A percentile compares a stretch with the other conserved stretches of the same genome.
Evolutionary conservation across 2,113 vertebrate genomes (phyloP).

Genomic region (Capricornis sumatraensis): DNA sequence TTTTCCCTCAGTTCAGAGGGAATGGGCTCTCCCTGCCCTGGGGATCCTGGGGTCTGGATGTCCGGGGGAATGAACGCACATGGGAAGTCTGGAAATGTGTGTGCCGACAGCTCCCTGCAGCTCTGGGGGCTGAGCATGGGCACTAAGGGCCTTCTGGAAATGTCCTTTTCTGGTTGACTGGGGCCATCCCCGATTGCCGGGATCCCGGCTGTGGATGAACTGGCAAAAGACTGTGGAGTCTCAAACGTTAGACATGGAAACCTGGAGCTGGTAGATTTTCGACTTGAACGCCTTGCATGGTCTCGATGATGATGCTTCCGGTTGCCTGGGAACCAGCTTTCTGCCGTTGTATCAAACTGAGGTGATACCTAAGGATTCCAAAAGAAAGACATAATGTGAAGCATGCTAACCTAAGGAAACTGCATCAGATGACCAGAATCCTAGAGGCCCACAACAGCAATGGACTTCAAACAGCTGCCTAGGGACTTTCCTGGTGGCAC

Average conservation of each 20-base stretch:
- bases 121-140: not conserved
- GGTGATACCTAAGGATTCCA: slow-evolving; percentile 83
- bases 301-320: slow-evolving; percentile 45
- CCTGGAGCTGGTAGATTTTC: slow-evolving; percentile 77
- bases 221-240: slow-evolving; percentile 22
- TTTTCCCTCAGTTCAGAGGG: not conserved
- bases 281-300: slow-evolving; percentile 36
- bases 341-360: slow-evolving; percentile 82
- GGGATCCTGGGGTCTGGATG: slow-evolving; percentile 72
- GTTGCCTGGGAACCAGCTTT: slow-evolving; percentile 32
- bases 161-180: not conserved
- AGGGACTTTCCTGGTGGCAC: not conserved
- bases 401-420: not conserved
- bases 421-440: not conserved
- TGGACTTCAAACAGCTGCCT: not conserved
- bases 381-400: not conserved
- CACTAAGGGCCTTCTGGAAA: not conserved
- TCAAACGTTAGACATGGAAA: slow-evolving; percentile 85
- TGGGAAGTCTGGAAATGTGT: not conserved
- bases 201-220: not conserved
- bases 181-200: not conserved
- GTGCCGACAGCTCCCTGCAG: not conserved
- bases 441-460: not conserved
- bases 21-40: not conserved
- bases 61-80: slow-evolving; percentile 58